Base-by-base conservation (phyloP, 2,797 vertebrate species). In the Synanceia verrucosa region DNA sequence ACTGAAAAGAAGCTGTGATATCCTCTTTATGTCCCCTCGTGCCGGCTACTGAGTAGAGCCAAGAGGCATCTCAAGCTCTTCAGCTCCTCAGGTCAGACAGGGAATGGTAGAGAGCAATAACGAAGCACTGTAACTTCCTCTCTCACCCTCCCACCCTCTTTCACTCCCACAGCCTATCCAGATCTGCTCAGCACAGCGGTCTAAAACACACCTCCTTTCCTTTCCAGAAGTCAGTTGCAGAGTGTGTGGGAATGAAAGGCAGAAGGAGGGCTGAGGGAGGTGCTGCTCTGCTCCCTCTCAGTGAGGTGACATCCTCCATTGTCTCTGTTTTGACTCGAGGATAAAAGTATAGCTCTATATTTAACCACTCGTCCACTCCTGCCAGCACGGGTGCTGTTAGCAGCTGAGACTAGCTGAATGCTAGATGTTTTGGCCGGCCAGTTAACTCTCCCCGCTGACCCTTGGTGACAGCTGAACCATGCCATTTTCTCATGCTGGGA, bases 271-370 rank as follows among this genome's bases (percentile, higher is more conserved):
- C n/a, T 21, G 57, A 90, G 92, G 85, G 84, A 76, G 33, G 46
- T 63, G 65, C 82, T 75, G 82, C 79, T 80, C 84, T 81, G 34
- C 89, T 86, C 93, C 89, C 91, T 88, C 92, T 91, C 81, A 88
- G 91, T n/a, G 4, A n/a, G 92, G 86, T 93, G 76, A 93, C 55
- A 78, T 73, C 82, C 66, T 76, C 79, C 57, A 82, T 85, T 92
- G 85, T 93, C 90, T 91, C 91, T 85, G 85, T 79, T 83, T 72
- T 71, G 65, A 79, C 77, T 60, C 26, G 76, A 60, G 71, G 75
- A 90, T 94, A 86, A 93, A 94, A 94, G 89, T 88, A 86, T 88
- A 91, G 87, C 83, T 95, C 96, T 99, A 99, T 97, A 97, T 99
- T 97, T 99, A 99, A 95, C n/a, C n/a, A n/a, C 95, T 92, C 77